A percentile compares a stretch with the other conserved stretches of the same genome.
Conservation (phyloP, 2,888 invertebrate species). For the Eulithis testata region DNA sequence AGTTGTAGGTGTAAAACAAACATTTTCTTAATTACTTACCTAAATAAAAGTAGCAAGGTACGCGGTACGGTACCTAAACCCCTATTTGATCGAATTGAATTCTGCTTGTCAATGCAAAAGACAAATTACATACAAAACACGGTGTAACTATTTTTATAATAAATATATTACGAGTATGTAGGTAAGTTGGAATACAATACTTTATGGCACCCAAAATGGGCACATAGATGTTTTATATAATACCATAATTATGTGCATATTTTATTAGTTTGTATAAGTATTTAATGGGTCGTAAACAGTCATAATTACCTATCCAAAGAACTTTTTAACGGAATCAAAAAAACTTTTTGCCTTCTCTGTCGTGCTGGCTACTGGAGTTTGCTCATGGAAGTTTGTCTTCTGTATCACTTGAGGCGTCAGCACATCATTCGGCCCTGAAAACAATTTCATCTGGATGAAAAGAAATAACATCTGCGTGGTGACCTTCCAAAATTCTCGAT, state of each 20-base stretch:
- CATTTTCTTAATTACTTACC: no score
- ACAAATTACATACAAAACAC: no score
- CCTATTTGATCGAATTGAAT: no score
- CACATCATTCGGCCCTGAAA: conserved; percentile 22
- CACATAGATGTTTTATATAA: background rate
- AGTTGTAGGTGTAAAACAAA: no score
- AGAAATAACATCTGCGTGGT: conserved; percentile 17
- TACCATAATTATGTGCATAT: background rate
- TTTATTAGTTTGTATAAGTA: background rate
- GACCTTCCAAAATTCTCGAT: background rate
- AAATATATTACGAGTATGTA: no score
- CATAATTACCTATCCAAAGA: conserved; percentile 16
- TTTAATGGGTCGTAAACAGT: background rate
- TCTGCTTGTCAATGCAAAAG: no score
- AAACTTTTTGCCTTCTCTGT: conserved; percentile 20
- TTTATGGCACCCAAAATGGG: no score
- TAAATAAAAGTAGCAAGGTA: no score
- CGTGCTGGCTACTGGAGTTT: conserved; percentile 10
- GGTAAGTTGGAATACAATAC: no score
- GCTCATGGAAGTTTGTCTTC: background rate
- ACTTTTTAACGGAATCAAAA: conserved; percentile 6
- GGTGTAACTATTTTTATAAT: no score
- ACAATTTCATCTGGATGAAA: conserved; percentile 23
- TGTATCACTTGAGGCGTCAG: conserved; percentile 9
- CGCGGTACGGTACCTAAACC: no score